Evolutionary conservation across 2,888 invertebrate genomes (phyloP), one percentile per base, ranked within the genome.

Genomic region (Hydraecia micacea): DNA sequence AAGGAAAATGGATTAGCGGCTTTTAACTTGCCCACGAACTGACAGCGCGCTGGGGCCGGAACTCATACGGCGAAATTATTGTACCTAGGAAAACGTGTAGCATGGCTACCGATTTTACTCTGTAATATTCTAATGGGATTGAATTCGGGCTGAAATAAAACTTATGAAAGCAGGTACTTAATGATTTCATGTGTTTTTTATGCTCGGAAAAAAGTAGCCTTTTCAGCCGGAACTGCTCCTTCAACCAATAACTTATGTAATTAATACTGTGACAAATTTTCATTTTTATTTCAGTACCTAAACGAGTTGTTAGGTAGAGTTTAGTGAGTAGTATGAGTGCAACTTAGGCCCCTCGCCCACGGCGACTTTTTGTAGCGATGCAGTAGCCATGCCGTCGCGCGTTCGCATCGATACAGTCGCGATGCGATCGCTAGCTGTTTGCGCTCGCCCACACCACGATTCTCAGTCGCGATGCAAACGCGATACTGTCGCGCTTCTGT

Each of bases 1-100:
- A 92, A 92, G 90, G 94, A 93, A 95, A 94, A 95, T 94, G 95
- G 95, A 94, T 95, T 95, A 94, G 95, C 89, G 95, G 95, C 91
- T 94, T 94, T 94, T 91, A 93, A 92, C 92, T 87, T 87, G 84
- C 88, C 89, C 86, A 82, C 88, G 84, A 86, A 89, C 87, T 87
- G 90, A 87, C 89, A 85, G 90, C 84, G 73, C 63, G 52, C 83
- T 62, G 67, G 52, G 73, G 67, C 87, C 80, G 80, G 84, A 81
- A 83, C 81, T 79, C 85, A 79, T 88, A 88, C 55, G 66, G 60
- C 42, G 75, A 88, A 86, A 85, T 83, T 79, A 81, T 83, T 84
- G 79, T 86, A 70, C 66, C 60, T 67, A 75, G 52, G 60, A 13
- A 46, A 42, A 62, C 32, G 73, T 66, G 21, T 42, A 8, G 60